Percentiles rank a stretch among this genome's conserved stretches.
Evolutionary conservation across 2,113 vertebrate species (phyloP).

Genomic region (Scomber colias): DNA sequence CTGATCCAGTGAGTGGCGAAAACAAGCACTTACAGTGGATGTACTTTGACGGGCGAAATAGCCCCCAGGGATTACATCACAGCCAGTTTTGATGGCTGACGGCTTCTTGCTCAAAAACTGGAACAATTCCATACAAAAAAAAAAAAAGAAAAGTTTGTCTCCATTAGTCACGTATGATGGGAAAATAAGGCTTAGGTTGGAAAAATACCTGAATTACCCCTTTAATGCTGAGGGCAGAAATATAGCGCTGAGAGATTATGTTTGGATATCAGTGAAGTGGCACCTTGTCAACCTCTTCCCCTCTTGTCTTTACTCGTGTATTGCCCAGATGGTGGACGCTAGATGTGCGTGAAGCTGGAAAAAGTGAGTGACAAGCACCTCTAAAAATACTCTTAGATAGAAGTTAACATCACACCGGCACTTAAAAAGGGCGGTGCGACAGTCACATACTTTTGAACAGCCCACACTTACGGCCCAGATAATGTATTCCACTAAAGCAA

Average conservation of each 20-base stretch:
- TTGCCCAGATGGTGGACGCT: slow-evolving; percentile 5
- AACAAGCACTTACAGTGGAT: too few relatives aligned
- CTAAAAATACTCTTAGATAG: slow-evolving; percentile 16
- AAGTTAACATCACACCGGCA: slow-evolving; percentile 12
- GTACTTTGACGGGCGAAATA: too few relatives aligned
- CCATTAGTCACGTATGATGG: too few relatives aligned
- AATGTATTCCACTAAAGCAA: slow-evolving; percentile 48
- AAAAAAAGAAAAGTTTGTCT: too few relatives aligned
- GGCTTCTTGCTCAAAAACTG: too few relatives aligned
- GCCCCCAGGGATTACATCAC: too few relatives aligned
- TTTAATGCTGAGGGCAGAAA: slow-evolving; percentile 39
- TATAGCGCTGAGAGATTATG: slow-evolving; percentile 33
- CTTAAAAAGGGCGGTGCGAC: slow-evolving; percentile 15
- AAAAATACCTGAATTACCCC: neutral
- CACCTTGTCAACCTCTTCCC: slow-evolving; percentile 33
- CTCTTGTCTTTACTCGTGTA: slow-evolving; percentile 28
- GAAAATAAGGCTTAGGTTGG: too few relatives aligned
- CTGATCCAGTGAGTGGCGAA: too few relatives aligned
- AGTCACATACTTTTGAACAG: slow-evolving; percentile 34
- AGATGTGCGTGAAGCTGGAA: slow-evolving; percentile 5
- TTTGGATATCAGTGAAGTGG: slow-evolving; percentile 41
- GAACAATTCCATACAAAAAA: too few relatives aligned
- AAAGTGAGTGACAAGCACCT: slow-evolving; percentile 38
- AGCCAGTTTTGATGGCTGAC: too few relatives aligned
- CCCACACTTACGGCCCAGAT: slow-evolving; percentile 34